phyloP scores from a whole-genome alignment of 2,797 vertebrate species.

The Loris lydekkerianus region DNA sequence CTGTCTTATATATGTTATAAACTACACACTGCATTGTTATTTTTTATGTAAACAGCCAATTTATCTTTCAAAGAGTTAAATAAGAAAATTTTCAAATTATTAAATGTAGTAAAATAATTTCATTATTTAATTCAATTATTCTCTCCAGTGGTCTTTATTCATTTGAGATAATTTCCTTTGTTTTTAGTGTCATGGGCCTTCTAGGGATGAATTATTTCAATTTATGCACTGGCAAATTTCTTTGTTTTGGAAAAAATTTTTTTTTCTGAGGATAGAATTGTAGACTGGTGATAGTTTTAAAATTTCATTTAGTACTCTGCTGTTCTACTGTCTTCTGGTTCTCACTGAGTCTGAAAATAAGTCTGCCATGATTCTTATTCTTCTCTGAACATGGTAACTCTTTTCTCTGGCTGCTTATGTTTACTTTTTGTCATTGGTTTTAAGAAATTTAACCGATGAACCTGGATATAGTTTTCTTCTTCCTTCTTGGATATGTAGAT shows the following conservation, averaged over 20 bases:
- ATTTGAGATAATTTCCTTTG: not conserved
- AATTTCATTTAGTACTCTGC: not conserved
- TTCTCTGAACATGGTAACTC: not conserved
- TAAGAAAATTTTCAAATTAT: not conserved
- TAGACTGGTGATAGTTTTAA: not conserved
- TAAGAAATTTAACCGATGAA: not conserved
- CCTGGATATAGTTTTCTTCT: not conserved
- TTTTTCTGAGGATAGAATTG: constrained; percentile 22
- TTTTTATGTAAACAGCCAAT: not conserved
- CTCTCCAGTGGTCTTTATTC: not conserved
- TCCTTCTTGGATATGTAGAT: not conserved
- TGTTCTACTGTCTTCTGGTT: not conserved
- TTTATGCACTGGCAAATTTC: not conserved
- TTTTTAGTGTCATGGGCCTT: not conserved
- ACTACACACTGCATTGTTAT: not conserved
- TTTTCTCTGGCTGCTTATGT: not conserved
- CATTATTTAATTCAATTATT: not conserved
- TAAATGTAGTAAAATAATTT: too few species aligned
- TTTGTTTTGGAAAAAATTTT: constrained; percentile 1
- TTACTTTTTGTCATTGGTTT: not conserved
- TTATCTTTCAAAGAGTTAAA: not conserved
- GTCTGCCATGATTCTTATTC: not conserved
- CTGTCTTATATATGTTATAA: not conserved
- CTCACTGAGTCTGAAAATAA: not conserved
- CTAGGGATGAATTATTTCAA: constrained; percentile 4